These are phyloP conservation scores for Asbolus verrucosus DNA, from an alignment of 1,140 invertebrate genomes.

Conservation along the genomic window DNA sequence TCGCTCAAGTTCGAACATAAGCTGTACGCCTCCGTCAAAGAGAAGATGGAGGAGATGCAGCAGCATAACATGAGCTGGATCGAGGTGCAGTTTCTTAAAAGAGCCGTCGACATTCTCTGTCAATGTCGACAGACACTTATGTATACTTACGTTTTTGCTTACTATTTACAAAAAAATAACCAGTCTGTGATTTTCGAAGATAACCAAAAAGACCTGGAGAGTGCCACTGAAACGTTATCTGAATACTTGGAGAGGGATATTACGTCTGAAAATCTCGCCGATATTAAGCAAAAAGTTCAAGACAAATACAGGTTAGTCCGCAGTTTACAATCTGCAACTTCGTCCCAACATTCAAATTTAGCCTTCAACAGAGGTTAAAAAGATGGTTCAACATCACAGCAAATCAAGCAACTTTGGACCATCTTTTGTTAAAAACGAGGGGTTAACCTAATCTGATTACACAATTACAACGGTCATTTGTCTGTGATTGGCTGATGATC, in stretches of 20 bases:
- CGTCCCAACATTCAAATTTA: too few species aligned
- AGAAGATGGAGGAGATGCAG: slow-evolving; percentile 99
- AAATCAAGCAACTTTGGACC: too few species aligned
- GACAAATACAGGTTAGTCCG: slow-evolving; percentile 96
- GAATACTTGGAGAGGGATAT: slow-evolving; percentile 99
- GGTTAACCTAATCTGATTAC: too few species aligned
- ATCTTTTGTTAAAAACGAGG: too few species aligned
- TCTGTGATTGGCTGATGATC: too few species aligned
- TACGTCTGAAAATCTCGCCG: slow-evolving; percentile 95
- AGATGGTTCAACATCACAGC: too few species aligned
- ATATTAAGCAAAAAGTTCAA: slow-evolving; percentile 99
- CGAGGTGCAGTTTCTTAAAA: slow-evolving; percentile 98
- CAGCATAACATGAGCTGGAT: slow-evolving; percentile 99
- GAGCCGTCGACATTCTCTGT: slow-evolving; percentile 97
- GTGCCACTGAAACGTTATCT: slow-evolving; percentile 95
- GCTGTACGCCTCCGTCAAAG: slow-evolving; percentile 92
- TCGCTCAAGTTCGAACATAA: slow-evolving; percentile 98
- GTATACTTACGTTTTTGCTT: slow-evolving; percentile 99
- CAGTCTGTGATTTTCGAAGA: slow-evolving; percentile 99
- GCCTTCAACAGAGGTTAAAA: too few species aligned
- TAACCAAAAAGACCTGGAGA: slow-evolving; percentile 98
- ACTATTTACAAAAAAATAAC: slow-evolving; percentile 97
- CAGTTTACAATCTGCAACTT: too few species aligned
- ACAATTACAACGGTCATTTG: too few species aligned
- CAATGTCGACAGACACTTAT: slow-evolving; percentile 97